Evolutionary conservation across 2,113 vertebrate genomes (phyloP).

Genomic region (Gavialis gangeticus): DNA sequence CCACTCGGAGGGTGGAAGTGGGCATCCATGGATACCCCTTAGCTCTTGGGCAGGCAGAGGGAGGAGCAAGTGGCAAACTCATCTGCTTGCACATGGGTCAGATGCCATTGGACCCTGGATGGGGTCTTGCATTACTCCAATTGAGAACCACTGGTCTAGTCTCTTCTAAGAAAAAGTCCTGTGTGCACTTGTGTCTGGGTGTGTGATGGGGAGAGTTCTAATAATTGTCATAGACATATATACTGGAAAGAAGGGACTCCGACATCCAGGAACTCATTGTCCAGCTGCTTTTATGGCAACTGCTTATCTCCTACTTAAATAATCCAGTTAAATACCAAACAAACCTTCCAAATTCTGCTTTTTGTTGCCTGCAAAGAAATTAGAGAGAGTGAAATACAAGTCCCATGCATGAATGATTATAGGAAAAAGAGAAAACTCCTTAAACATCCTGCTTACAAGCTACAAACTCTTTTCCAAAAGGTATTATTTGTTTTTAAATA

Average conservation of each 20-base stretch:
- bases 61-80: too few species aligned
- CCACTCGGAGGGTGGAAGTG: too few species aligned
- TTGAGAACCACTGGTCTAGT: not conserved
- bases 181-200: conserved; percentile 26
- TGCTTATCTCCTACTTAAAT: conserved; percentile 68
- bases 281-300: conserved; percentile 35
- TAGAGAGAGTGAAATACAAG: not conserved
- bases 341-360: conserved; percentile 54
- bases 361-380: conserved; percentile 35
- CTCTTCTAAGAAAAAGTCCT: conserved; percentile 45
- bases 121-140: too few species aligned
- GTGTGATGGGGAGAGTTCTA: not conserved
- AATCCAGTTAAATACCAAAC: conserved; percentile 51
- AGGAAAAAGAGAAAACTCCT: not conserved
- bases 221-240: conserved; percentile 27
- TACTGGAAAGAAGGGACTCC: conserved; percentile 28
- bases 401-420: not conserved
- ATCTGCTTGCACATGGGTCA: too few species aligned
- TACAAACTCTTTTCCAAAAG: not conserved
- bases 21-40: too few species aligned
- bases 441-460: conserved; percentile 26
- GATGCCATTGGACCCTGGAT: too few species aligned
- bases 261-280: conserved; percentile 54
- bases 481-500: conserved; percentile 43
- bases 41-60: too few species aligned